Percentiles rank a stretch among this genome's conserved stretches.
Evolutionary conservation across 2,113 vertebrate species (phyloP).

Genomic region (Lynx canadensis): DNA sequence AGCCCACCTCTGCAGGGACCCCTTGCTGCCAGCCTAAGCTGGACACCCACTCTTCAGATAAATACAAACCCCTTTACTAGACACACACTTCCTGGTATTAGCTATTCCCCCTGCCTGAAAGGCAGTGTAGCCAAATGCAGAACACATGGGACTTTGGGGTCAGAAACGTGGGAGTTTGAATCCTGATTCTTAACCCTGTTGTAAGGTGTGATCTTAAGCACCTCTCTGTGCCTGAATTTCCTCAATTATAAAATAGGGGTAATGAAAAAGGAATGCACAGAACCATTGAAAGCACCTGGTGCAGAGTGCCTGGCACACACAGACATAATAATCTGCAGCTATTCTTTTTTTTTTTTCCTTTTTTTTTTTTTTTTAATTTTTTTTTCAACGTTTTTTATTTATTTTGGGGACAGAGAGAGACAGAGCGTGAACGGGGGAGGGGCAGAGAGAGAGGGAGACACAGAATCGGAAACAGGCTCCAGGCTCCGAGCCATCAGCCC

Average conservation of each 20-base stretch:
- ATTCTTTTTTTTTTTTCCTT: too few relatives aligned
- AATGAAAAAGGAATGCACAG: background rate
- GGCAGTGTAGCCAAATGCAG: background rate
- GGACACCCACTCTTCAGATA: background rate
- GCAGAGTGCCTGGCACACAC: background rate
- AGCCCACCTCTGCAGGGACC: background rate
- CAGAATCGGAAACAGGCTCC: too few relatives aligned
- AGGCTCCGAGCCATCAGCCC: too few relatives aligned
- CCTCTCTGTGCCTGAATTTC: background rate
- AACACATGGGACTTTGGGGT: background rate
- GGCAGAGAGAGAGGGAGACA: too few relatives aligned
- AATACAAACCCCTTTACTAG: background rate
- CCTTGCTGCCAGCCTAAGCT: background rate
- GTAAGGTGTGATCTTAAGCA: background rate
- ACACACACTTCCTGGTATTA: background rate
- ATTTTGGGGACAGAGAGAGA: too few relatives aligned
- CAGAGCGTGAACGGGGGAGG: too few relatives aligned
- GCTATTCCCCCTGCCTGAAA: background rate
- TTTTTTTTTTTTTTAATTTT: too few relatives aligned
- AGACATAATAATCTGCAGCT: background rate
- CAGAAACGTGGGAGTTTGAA: background rate
- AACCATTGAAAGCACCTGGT: slow-evolving; percentile 1
- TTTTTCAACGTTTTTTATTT: too few relatives aligned
- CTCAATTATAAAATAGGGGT: background rate
- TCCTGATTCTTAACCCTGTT: background rate